Evolutionary conservation across 2,113 vertebrate genomes (phyloP), one percentile per base, ranked within the genome.

Genomic region (Picathartes gymnocephalus): DNA sequence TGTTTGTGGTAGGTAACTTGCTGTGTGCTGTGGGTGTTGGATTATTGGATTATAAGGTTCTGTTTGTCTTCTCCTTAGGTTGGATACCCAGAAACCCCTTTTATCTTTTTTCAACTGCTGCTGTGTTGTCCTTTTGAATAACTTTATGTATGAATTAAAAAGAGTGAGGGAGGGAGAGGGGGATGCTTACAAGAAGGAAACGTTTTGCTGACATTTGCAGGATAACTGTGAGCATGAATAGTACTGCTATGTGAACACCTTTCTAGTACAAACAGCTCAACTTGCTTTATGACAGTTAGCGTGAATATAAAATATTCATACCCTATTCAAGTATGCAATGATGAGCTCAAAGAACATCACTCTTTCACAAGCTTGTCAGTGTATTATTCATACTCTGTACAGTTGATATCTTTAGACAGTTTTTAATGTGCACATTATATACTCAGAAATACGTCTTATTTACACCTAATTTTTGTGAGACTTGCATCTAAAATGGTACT

Each of bases 221-320:
- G 69, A 56, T 84, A 91, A 92, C 91, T 95, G 88, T 93, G 96
- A 95, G 96, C 92, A 93, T 68, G 92, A 94, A 78, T 66, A 60
- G 74, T 28, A 47, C 81, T 42, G 22, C 58, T 83, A 22, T 28
- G 44, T 81, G 84, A 53, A 71, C 0, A 24, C 71, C 86, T 96
- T 91, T 66, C 35, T 81, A 91, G 64, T 96, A 91, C 86, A 92
- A 96, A 94, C 76, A 94, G 53, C 93, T 93, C 78, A 71, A 87
- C 93, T 93, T 91, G 86, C 88, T 68, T 73, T 76, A 51, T 96
- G 96, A 94, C 96, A 97, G 90, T 86, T 90, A 95, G 64, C 92
- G 91, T 25, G 68, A 92, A 78, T 92, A 95, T 96, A 77, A 97
- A 96, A 95, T 96, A 95, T 96, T 96, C 84, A 90, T 96, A 56